A percentile compares a stretch with the other conserved stretches of the same genome.
Conservation (phyloP, 2,113 vertebrate genomes). For the Bubo scandiacus region DNA sequence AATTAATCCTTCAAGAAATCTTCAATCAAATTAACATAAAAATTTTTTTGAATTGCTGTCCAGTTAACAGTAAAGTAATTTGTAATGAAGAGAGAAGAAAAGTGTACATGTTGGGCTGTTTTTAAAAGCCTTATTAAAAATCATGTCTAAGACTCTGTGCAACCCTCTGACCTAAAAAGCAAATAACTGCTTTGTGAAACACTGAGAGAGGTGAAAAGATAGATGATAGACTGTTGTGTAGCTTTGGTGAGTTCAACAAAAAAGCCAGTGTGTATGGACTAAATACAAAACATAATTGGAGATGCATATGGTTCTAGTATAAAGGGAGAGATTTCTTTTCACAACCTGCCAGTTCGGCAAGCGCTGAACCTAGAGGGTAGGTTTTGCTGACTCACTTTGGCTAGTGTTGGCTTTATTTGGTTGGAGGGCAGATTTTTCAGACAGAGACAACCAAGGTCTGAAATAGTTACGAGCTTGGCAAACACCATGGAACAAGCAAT, state of each 20-base stretch:
- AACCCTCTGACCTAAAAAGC: background rate
- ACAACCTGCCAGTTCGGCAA: background rate
- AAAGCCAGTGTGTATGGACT: background rate
- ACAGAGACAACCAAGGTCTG: background rate
- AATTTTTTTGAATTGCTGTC: background rate
- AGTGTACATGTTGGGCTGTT: background rate
- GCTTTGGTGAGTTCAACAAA: background rate
- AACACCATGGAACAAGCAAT: background rate
- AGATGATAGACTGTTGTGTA: background rate
- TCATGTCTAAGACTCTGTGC: background rate
- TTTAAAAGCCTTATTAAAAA: background rate
- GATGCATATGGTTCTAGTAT: background rate
- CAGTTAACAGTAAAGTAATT: background rate
- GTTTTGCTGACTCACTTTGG: background rate
- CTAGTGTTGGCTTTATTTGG: background rate
- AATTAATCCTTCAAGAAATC: conserved; percentile 34
- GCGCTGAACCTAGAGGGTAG: background rate
- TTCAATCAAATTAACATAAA: background rate
- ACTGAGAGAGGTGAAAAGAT: background rate
- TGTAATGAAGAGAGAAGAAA: background rate
- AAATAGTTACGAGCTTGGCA: background rate
- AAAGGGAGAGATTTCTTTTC: background rate
- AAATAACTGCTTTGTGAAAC: background rate
- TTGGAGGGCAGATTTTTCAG: background rate
- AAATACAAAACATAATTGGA: background rate